Base-by-base conservation (phyloP, 2,797 vertebrate genomes). In the Phaenicophaeus curvirostris region DNA sequence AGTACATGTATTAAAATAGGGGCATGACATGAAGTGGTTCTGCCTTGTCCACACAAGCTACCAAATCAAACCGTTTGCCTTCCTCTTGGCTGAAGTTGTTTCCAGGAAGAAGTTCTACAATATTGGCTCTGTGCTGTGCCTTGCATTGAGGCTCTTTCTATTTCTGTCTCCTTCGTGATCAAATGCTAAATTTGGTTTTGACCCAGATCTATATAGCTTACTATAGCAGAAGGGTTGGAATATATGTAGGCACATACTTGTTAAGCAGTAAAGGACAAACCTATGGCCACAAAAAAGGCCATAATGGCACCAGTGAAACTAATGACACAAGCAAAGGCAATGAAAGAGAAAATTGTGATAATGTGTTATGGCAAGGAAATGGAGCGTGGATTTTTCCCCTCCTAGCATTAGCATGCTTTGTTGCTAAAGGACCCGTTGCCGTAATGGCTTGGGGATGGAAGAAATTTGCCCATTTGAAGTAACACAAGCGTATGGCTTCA, bases 151-250 rank as follows among this genome's bases (percentile, higher is more conserved):
- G 41, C 31, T 72, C 30, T 68, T 28, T 31, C 59, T 88, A 31
- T 76, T 91, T 94, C 79, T 66, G 33, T 87, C 75, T 41, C 12
- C 14, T 90, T 63, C 13, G 1, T 77, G 59, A 62, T 53, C 54
- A 85, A 90, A 87, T 39, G 51, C 44, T 93, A 31, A 63, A 53
- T 77, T 63, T 77, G 31, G 18, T 18, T 44, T 87, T 89, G 81
- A 93, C 78, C 59, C 18, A 87, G 61, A 41, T 74, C 61, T 83
- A 15, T 65, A 46, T 23, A 84, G 75, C 83, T 68, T 71, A 15
- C 39, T 80, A 39, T 66, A 79, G 68, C 33, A 55, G 27, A 25
- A 51, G 46, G 14, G 21, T 19, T 72, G 35, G 55, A 81, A 85
- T n/a, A 8, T 57, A 25, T 61, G 42, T 30, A 61, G 3, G 9